Evolutionary conservation across 2,888 invertebrate species (phyloP), one percentile per base, ranked within the genome.

Genomic region (Zhuqinia jingwanae): DNA sequence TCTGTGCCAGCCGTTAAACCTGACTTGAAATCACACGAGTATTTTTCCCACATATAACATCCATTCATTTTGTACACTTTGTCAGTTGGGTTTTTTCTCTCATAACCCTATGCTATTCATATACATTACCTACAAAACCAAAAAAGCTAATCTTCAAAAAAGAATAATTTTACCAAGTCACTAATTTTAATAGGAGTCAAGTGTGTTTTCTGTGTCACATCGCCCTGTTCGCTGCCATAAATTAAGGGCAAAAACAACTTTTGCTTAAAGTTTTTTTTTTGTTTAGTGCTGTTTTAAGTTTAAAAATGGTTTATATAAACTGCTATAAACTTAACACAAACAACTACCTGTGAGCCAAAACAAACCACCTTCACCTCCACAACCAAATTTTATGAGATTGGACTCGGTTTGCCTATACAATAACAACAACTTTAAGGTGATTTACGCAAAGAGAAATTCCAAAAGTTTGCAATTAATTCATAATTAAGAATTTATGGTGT

Each of bases 401-500:
- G n/a, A 17, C 20, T 68, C 42, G 65, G 65, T 68, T 68, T 42
- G 65, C n/a, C 42, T 10, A 17, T 15, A 27, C 50, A 45, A 20
- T n/a, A n/a, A 68, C 42, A 73, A 2, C 76, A 56, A 17, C 27
- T 75, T 65, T 76, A 73, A 36, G 58, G 65, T 77, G 65, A 68
- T 65, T 77, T 76, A 65, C 75, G 65, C 60, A 68, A 36, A 68
- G 42, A 58, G 45, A 84, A 84, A n/a, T 77, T 84, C 68, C 50
- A 27, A 47, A 84, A 84, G 45, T 76, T 84, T 56, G 53, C 56
- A 84, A 68, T 84, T 84, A 84, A 84, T 84, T 68, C 77, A 77
- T 84, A 77, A 77, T 84, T 77, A 70, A 77, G 84, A 30, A 84
- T 84, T 84, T 77, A 84, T 84, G 76, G 77, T 63, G 27, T n/a